Percentiles rank a stretch among this genome's conserved stretches.
Conservation (phyloP, 1,140 invertebrate species). For the Ganaspis sp. region DNA sequence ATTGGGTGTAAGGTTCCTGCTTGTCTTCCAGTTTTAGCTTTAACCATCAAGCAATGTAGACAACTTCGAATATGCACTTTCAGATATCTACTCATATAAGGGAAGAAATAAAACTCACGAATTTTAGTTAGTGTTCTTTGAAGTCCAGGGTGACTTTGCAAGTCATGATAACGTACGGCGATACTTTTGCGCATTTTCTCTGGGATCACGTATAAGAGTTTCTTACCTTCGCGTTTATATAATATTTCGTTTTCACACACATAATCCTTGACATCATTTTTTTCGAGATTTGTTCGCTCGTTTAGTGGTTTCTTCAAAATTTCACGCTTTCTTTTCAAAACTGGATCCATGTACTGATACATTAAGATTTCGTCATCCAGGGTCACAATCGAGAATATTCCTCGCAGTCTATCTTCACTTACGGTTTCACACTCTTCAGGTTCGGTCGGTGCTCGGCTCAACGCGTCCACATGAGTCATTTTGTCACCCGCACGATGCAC, state of each 20-base stretch:
- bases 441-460: too few species aligned
- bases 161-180: not conserved
- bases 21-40: conserved; percentile 37
- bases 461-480: too few species aligned
- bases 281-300: too few species aligned
- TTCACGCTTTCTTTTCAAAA: too few species aligned
- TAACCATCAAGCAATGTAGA: conserved; percentile 50
- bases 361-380: too few species aligned
- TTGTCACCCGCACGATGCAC: too few species aligned
- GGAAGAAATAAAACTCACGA: not conserved
- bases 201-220: not conserved
- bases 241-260: not conserved
- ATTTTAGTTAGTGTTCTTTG: not conserved
- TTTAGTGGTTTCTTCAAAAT: too few species aligned
- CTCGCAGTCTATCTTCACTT: too few species aligned
- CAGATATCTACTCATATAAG: not conserved
- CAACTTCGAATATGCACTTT: conserved; percentile 31
- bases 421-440: too few species aligned
- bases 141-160: not conserved
- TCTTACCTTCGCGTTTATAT: not conserved
- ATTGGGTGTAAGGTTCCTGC: conserved; percentile 48
- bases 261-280: too few species aligned
- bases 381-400: too few species aligned
- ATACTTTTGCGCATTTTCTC: not conserved
- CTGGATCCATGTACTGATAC: too few species aligned